Evolutionary conservation across 2,113 vertebrate species (phyloP).

Genomic region (Poeciliopsis retropinna): DNA sequence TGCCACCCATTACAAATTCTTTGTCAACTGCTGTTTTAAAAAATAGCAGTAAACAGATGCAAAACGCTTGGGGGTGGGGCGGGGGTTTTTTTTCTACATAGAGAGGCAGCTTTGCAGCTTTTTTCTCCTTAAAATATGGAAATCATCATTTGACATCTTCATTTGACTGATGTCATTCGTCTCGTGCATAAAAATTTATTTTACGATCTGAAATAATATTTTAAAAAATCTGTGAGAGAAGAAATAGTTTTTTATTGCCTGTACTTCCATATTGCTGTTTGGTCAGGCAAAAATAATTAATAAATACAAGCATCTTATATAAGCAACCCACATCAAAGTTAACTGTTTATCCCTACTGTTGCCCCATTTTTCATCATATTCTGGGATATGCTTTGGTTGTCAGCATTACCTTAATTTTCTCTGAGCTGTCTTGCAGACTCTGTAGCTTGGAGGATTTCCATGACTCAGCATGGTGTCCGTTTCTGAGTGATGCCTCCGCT

Average conservation of each 20-base stretch:
- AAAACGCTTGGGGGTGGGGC: not conserved
- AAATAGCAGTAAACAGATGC: not conserved
- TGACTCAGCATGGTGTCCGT: conserved; percentile 67
- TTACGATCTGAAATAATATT: not conserved
- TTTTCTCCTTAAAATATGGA: not conserved
- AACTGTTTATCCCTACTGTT: not conserved
- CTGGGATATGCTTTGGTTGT: conserved; percentile 26
- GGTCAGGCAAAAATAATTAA: not conserved
- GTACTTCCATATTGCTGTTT: not conserved
- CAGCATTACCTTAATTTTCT: conserved; percentile 79
- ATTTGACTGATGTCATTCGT: not conserved
- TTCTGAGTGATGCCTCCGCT: conserved; percentile 49
- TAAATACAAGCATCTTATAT: conserved; percentile 6
- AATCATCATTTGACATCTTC: not conserved
- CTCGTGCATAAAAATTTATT: not conserved
- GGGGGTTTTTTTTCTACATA: not conserved
- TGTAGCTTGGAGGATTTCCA: conserved; percentile 69
- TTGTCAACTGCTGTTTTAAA: not conserved
- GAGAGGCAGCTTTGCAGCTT: not conserved
- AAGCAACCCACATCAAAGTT: conserved; percentile 6
- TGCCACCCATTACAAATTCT: not conserved
- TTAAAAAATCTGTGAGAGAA: not conserved
- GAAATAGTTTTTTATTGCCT: not conserved
- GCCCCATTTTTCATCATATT: conserved; percentile 4
- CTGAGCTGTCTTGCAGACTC: conserved; percentile 57